Evolutionary conservation across 2,888 invertebrate genomes (phyloP).

Genomic region (Xestia sexstrigata): DNA sequence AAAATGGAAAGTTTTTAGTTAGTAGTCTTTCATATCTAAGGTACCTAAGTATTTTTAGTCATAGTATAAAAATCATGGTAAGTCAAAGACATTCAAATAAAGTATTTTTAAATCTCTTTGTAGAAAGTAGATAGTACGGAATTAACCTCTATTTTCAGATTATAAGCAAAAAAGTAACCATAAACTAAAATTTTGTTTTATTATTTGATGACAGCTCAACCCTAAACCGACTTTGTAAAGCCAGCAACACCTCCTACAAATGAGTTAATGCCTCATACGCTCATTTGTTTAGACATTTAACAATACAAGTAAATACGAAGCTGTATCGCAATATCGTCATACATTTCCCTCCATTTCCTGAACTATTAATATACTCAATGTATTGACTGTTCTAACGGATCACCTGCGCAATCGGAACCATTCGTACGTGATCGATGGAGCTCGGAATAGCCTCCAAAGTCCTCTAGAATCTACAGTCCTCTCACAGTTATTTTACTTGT

Average conservation of each 20-base stretch:
- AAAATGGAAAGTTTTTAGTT: background rate
- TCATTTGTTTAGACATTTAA: constrained; percentile 19
- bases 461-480: constrained; percentile 25
- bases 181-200: no score
- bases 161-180: no score
- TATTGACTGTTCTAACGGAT: constrained; percentile 59
- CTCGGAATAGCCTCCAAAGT: constrained; percentile 37
- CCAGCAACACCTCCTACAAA: background rate
- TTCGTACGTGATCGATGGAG: constrained; percentile 57
- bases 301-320: background rate
- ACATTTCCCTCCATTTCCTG: constrained; percentile 23
- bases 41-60: background rate
- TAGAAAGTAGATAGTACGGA: no score
- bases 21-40: background rate
- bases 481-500: background rate
- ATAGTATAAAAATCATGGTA: background rate
- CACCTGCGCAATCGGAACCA: constrained; percentile 49
- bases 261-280: background rate
- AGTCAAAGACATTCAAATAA: no score
- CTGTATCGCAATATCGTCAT: constrained; percentile 16
- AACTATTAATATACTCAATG: constrained; percentile 52
- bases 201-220: no score
- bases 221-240: background rate
- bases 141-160: no score
- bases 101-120: no score